Evolutionary conservation across 2,113 vertebrate species (phyloP), one percentile per base, ranked within the genome.

Genomic region (Aphyosemion australe): DNA sequence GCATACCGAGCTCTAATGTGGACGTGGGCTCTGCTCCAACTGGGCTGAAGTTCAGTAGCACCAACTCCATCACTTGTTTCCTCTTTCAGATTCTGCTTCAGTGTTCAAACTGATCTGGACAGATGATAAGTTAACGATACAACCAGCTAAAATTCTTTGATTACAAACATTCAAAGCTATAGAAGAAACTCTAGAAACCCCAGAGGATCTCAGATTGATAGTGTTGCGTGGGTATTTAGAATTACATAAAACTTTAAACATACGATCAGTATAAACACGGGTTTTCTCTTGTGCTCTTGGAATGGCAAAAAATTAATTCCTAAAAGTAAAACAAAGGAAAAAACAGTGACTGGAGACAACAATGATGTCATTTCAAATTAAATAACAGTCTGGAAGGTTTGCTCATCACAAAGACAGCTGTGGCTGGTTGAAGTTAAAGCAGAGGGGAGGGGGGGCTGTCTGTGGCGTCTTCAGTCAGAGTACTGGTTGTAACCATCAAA

Each of bases 401-500:
- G 64, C 74, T 71, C 20, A 39, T 76, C 72, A 57, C 65, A 41
- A 32, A 74, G 57, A 73, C 69, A 63, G 69, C 55, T 26, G 82
- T 60, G 53, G 46, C 50, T 57, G 63, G 72, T 79, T 78, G 64
- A 31, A 52, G 68, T 70, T 43, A 56, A 68, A 79, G 83, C 64
- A 61, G 58, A 81, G 26, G 32, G 34, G 56, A 34, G 7, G 34
- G 61, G 18, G 53, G 41, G 76, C 62, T 31, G 81, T 75, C 68
- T 34, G 43, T 49, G 53, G 51, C 46, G 34, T 12, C 61, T 61
- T 81, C 93, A 96, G 78, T 96, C 94, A 1, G 93, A 94, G 78
- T 95, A 95, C 87, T 94, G 94, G 87, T 94, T 91, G 84, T 94
- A 94, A 84, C 94, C 79, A 4, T 94, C 93, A 26, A 94, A 92